Conservation (phyloP, 2,888 invertebrate genomes). For the Dexiosoma caninum region DNA sequence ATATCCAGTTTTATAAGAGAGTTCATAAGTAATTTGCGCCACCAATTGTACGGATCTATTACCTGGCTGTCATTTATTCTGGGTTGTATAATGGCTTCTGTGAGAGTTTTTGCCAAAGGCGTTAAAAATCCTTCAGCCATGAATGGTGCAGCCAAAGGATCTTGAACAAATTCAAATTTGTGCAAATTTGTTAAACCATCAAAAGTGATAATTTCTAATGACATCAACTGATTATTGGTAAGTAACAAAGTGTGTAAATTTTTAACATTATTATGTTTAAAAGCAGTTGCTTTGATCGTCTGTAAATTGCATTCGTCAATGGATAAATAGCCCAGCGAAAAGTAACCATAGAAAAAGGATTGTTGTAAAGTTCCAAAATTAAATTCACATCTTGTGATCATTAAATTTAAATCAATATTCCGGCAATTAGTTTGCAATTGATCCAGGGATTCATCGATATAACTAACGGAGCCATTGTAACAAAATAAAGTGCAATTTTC, state of each 20-base stretch:
- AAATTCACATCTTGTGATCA: slow-evolving; percentile 29
- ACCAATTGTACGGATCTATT: slow-evolving; percentile 27
- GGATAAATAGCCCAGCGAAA: background rate
- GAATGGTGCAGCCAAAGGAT: background rate
- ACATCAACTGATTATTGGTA: slow-evolving; percentile 11
- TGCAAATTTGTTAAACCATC: slow-evolving; percentile 9
- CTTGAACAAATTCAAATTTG: slow-evolving; percentile 37
- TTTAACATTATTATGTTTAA: slow-evolving; percentile 4
- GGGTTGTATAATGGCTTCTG: background rate
- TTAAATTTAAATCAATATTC: background rate
- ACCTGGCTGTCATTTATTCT: background rate
- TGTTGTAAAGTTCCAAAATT: slow-evolving; percentile 6
- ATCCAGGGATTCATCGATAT: slow-evolving; percentile 16
- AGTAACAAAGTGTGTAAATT: slow-evolving; percentile 27
- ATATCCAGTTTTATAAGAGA: background rate
- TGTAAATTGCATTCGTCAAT: slow-evolving; percentile 40
- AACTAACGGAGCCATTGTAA: slow-evolving; percentile 7
- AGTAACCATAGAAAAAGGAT: slow-evolving; percentile 22
- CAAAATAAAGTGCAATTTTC: slow-evolving; percentile 36
- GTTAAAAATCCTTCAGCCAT: background rate
- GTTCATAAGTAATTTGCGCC: background rate
- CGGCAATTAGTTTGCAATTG: background rate
- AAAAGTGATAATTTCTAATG: background rate
- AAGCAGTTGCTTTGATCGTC: background rate
- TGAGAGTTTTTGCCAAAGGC: background rate